phyloP scores from a whole-genome alignment of 2,888 invertebrate species.

The Agrotis ipsilon region DNA sequence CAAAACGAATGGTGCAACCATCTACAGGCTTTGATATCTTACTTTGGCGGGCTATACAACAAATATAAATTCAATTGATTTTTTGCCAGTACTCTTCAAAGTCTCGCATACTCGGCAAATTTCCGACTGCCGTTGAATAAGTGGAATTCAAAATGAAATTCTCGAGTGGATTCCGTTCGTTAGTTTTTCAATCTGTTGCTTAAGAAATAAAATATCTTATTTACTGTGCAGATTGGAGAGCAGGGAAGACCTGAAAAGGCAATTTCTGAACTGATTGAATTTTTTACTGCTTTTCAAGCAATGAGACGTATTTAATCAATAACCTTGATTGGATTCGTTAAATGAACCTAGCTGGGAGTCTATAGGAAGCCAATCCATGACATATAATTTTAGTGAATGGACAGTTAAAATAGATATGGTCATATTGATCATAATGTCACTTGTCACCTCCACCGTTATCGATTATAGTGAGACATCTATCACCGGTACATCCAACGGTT shows the following conservation, averaged over 20 bases:
- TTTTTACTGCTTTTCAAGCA: constrained; percentile 8
- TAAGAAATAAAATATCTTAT: constrained; percentile 21
- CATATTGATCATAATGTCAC: constrained; percentile 5
- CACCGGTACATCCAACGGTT: constrained; percentile 19
- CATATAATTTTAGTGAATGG: not conserved
- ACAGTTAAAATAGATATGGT: constrained; percentile 10
- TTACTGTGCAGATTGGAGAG: constrained; percentile 14
- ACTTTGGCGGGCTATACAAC: constrained; percentile 11
- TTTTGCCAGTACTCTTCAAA: not conserved
- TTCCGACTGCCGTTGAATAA: constrained; percentile 15
- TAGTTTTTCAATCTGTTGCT: constrained; percentile 4
- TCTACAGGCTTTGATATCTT: constrained; percentile 28
- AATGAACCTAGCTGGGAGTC: not conserved
- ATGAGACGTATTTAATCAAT: constrained; percentile 4
- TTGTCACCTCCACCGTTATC: constrained; percentile 18
- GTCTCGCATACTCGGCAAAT: constrained; percentile 4
- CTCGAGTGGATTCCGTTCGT: not conserved
- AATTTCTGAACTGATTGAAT: constrained; percentile 29
- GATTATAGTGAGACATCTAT: constrained; percentile 5
- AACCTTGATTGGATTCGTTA: not conserved
- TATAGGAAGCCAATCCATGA: not conserved
- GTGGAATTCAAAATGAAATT: constrained; percentile 16
- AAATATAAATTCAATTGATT: constrained; percentile 8
- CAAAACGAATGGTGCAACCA: constrained; percentile 25
- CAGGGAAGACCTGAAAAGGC: constrained; percentile 20